These are phyloP conservation scores for Nemopilema nomurai DNA, from an alignment of 30 jellyfish, hydroid and myxozoan genomes.

Conservation along the genomic window DNA sequence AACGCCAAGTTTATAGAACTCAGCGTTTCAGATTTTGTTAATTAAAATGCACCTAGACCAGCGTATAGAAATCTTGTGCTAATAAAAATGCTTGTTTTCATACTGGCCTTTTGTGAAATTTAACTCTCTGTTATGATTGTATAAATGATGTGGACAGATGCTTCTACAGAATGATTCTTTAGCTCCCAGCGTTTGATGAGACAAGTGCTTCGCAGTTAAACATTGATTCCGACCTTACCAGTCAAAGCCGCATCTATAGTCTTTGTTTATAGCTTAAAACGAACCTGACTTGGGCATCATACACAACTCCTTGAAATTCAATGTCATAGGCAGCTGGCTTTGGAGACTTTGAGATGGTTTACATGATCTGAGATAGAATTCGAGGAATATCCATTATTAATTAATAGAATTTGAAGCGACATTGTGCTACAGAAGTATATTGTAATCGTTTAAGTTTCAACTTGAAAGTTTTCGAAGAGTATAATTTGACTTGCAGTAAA, in stretches of 20 bases:
- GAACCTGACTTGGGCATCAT: background rate
- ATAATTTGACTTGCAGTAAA: background rate
- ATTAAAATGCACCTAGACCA: no score
- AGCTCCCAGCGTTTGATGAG: no score
- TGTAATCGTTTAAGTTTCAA: slow-evolving; percentile 8
- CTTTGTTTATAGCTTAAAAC: background rate
- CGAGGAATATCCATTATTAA: background rate
- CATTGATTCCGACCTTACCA: no score
- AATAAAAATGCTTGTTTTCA: no score
- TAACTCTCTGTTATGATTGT: no score
- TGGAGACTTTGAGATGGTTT: background rate
- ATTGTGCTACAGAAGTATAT: slow-evolving; percentile 10
- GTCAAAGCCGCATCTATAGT: background rate
- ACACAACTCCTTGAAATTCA: background rate
- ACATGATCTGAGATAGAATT: background rate
- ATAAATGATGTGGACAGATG: no score
- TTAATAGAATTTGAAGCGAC: background rate
- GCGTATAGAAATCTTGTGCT: no score
- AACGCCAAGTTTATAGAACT: no score
- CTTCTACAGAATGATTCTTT: no score
- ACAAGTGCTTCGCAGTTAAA: no score
- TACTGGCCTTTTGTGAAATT: no score
- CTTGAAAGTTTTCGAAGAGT: background rate
- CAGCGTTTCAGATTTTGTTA: no score
- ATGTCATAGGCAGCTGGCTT: background rate